Percentiles rank a stretch among this genome's conserved stretches.
Conservation (phyloP, 2,113 vertebrate species). For the Labeo rohita region DNA sequence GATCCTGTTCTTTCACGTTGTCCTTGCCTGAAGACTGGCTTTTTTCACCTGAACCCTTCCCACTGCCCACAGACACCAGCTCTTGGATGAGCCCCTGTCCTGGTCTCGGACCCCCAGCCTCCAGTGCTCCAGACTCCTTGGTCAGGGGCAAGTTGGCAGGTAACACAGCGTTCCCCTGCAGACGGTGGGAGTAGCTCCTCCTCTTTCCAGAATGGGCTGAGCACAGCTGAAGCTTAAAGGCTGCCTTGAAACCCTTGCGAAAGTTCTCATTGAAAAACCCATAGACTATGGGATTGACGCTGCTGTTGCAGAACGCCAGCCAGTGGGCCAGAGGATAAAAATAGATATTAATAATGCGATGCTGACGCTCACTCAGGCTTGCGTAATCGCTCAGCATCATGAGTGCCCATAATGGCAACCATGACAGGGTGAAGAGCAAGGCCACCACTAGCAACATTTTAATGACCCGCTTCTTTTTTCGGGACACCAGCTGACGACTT, state of each 20-base stretch:
- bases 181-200: slow-evolving; percentile 66
- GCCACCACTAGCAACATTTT: slow-evolving; percentile 87
- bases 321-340: slow-evolving; percentile 90
- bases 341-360: slow-evolving; percentile 86
- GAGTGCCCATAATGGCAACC: slow-evolving; percentile 92
- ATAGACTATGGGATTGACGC: slow-evolving; percentile 89
- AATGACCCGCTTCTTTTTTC: slow-evolving; percentile 84
- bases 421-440: slow-evolving; percentile 87
- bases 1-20: slow-evolving; percentile 70
- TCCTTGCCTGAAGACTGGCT: slow-evolving; percentile 53
- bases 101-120: slow-evolving; percentile 10
- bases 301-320: slow-evolving; percentile 93
- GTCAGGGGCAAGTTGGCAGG: slow-evolving; percentile 57
- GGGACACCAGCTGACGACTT: slow-evolving; percentile 68
- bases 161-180: slow-evolving; percentile 69
- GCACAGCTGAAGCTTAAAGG: slow-evolving; percentile 84
- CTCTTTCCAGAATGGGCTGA: slow-evolving; percentile 51
- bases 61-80: slow-evolving; percentile 45
- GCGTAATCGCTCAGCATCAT: slow-evolving; percentile 92
- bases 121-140: slow-evolving; percentile 15
- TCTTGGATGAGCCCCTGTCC: not conserved
- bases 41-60: slow-evolving; percentile 49
- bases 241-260: slow-evolving; percentile 82
- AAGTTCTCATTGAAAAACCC: slow-evolving; percentile 93
- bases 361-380: slow-evolving; percentile 75